Evolutionary conservation across 2,113 vertebrate genomes (phyloP).

Genomic region (Heterocephalus glaber): DNA sequence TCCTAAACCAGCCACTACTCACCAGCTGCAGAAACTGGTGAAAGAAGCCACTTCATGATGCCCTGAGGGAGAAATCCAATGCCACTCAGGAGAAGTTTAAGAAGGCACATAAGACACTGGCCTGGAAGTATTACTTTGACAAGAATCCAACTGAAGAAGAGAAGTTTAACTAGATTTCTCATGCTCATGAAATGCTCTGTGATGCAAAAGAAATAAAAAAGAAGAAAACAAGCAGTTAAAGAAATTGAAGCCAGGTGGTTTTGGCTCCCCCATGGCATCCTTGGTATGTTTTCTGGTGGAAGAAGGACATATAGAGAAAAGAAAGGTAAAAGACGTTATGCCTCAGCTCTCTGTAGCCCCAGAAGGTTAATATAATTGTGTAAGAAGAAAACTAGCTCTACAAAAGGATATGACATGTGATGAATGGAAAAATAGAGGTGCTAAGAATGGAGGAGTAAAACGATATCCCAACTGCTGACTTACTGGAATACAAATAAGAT

Average conservation of each 20-base stretch:
- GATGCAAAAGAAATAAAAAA: neutral
- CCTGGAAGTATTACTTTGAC: neutral
- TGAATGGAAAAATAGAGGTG: neutral
- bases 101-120: neutral
- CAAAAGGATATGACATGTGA: neutral
- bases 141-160: neutral
- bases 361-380: neutral
- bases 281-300: neutral
- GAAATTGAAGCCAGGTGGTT: neutral
- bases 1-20: too few species aligned
- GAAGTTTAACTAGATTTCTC: neutral
- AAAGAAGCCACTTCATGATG: conserved; percentile 82
- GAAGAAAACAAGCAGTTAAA: conserved; percentile 62
- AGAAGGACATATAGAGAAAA: neutral
- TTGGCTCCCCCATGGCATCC: neutral
- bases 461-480: neutral
- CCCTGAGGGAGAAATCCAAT: neutral
- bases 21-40: conserved; percentile 85
- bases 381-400: neutral
- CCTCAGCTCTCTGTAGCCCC: neutral
- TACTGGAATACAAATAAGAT: neutral
- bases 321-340: neutral
- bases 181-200: neutral
- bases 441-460: neutral
- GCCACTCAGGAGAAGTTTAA: neutral